A percentile compares a stretch with the other conserved stretches of the same genome.
These are phyloP conservation scores for Spilogale gracilis DNA, from an alignment of 2,113 vertebrate genomes.

Conservation along the genomic window DNA sequence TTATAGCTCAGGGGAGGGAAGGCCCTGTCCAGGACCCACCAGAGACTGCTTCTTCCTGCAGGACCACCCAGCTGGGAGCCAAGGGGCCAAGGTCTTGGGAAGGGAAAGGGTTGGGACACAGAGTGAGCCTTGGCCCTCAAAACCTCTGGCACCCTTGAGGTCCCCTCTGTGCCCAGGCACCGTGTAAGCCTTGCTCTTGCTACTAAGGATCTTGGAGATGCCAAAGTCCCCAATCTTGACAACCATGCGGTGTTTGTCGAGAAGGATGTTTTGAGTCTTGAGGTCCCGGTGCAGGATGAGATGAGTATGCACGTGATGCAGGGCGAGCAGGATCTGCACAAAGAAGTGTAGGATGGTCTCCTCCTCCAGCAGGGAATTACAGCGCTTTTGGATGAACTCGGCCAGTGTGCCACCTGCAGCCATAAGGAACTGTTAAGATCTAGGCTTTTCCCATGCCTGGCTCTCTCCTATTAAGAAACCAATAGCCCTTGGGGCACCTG, in stretches of 20 bases:
- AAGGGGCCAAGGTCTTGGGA: background rate
- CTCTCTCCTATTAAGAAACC: background rate
- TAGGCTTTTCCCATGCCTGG: background rate
- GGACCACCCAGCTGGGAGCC: background rate
- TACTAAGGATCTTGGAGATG: slow-evolving; percentile 99
- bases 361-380: slow-evolving; percentile 97
- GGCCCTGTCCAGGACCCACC: background rate
- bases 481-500: background rate
- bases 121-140: background rate
- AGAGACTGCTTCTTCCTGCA: background rate
- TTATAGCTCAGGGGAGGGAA: background rate
- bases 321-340: slow-evolving; percentile 96
- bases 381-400: slow-evolving; percentile 98
- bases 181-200: slow-evolving; percentile 99
- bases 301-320: slow-evolving; percentile 98
- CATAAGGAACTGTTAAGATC: slow-evolving; percentile 38
- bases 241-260: slow-evolving; percentile 98
- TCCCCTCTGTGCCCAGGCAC: slow-evolving; percentile 61
- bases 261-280: slow-evolving; percentile 99
- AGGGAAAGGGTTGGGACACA: background rate
- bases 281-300: slow-evolving; percentile 98
- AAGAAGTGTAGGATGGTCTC: slow-evolving; percentile 99
- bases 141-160: slow-evolving; percentile 30
- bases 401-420: slow-evolving; percentile 95
- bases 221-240: slow-evolving; percentile 99